Evolutionary conservation across 1,140 invertebrate species (phyloP).

Genomic region (Physella acuta): DNA sequence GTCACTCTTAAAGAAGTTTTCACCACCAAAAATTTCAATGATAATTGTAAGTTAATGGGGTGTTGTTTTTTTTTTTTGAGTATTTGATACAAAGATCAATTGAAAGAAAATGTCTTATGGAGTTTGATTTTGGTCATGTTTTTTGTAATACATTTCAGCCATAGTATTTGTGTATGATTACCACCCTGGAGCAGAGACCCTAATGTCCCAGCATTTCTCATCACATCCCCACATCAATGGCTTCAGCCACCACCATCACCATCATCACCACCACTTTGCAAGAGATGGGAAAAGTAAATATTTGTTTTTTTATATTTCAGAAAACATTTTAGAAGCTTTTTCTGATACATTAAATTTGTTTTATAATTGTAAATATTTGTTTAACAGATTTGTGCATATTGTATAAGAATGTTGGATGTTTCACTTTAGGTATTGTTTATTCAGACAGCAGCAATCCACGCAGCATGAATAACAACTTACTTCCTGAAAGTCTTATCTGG

Average conservation of each 20-base stretch:
- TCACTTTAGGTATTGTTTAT: neutral
- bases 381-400: too few species aligned
- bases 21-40: slow-evolving; percentile 92
- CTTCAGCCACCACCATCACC: slow-evolving; percentile 70
- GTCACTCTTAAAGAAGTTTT: slow-evolving; percentile 90
- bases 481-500: slow-evolving; percentile 92
- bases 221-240: slow-evolving; percentile 64
- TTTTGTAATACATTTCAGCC: slow-evolving; percentile 65
- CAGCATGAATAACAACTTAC: slow-evolving; percentile 61
- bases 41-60: slow-evolving; percentile 92
- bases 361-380: neutral
- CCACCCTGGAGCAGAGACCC: slow-evolving; percentile 84
- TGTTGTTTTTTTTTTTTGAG: too few species aligned
- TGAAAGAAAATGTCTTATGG: too few species aligned
- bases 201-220: slow-evolving; percentile 82
- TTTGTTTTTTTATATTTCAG: too few species aligned
- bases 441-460: slow-evolving; percentile 26
- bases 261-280: slow-evolving; percentile 23
- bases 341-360: too few species aligned
- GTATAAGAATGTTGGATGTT: too few species aligned
- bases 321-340: neutral
- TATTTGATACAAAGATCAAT: too few species aligned
- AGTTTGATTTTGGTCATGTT: too few species aligned
- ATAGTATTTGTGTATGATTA: slow-evolving; percentile 96
- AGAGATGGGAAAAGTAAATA: slow-evolving; percentile 28